These are phyloP conservation scores for Anthopleura sola DNA, from an alignment of 64 coral and sea anemone genomes.

Conservation along the genomic window DNA sequence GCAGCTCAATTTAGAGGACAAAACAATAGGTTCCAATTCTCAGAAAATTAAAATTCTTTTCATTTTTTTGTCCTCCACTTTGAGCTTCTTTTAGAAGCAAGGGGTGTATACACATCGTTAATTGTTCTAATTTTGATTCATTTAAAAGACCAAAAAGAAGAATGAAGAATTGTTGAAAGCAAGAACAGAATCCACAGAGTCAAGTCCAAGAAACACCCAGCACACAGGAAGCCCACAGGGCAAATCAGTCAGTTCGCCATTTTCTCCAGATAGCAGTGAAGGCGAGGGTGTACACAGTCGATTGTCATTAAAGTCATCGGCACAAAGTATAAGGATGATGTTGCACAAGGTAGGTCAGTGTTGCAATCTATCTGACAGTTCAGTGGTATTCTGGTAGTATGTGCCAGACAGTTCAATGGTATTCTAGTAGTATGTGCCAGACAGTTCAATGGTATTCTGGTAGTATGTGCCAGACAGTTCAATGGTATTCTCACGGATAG, in stretches of 20 bases:
- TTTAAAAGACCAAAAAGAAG: constrained; percentile 76
- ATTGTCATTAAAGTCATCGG: constrained; percentile 72
- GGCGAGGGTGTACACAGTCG: constrained; percentile 23
- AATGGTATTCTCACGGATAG: too few relatives aligned
- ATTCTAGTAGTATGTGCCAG: too few relatives aligned
- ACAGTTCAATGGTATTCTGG: too few relatives aligned
- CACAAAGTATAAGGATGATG: constrained; percentile 66
- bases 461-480: too few relatives aligned
- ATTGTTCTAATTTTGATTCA: not conserved
- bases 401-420: too few relatives aligned
- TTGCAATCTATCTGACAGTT: not conserved
- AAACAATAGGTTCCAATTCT: too few relatives aligned
- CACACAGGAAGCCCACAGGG: constrained; percentile 35
- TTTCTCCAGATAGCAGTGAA: constrained; percentile 80
- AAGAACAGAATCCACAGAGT: constrained; percentile 20
- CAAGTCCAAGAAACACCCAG: constrained; percentile 39
- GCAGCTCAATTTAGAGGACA: too few relatives aligned
- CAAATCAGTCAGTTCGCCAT: constrained; percentile 41
- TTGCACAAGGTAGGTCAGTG: constrained; percentile 1
- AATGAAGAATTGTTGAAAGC: constrained; percentile 64
- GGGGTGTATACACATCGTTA: too few relatives aligned
- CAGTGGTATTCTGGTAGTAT: too few relatives aligned
- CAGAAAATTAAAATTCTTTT: too few relatives aligned
- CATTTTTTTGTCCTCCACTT: too few relatives aligned
- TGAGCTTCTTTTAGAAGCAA: not conserved